A percentile compares a stretch with the other conserved stretches of the same genome.
Evolutionary conservation across 2,888 invertebrate genomes (phyloP).

Genomic region (Oscheius sp.): DNA sequence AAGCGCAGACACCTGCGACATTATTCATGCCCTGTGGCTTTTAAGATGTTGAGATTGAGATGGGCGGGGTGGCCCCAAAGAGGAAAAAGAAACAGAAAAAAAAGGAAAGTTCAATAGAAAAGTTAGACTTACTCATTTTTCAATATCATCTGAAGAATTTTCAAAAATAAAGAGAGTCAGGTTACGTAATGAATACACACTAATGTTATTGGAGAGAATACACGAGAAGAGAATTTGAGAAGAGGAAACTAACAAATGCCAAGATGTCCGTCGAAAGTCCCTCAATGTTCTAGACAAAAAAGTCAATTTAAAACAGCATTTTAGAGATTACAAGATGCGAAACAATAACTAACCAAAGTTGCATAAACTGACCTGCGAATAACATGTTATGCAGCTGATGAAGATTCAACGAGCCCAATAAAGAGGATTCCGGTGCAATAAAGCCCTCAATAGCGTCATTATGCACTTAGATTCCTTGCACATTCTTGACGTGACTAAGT

Average conservation of each 20-base stretch:
- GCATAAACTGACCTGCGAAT: slow-evolving; percentile 1
- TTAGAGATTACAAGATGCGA: neutral
- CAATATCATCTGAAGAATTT: too few relatives aligned
- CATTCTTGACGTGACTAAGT: slow-evolving; percentile 3
- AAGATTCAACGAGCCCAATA: slow-evolving; percentile 21
- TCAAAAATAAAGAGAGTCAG: too few relatives aligned
- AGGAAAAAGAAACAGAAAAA: too few relatives aligned
- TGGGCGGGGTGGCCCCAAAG: too few relatives aligned
- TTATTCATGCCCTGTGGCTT: slow-evolving; percentile 26
- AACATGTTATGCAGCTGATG: slow-evolving; percentile 1
- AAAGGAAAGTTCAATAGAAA: too few relatives aligned
- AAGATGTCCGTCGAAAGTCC: too few relatives aligned
- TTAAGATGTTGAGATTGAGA: neutral
- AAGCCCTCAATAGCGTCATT: slow-evolving; percentile 24
- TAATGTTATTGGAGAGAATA: neutral
- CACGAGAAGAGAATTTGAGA: too few relatives aligned
- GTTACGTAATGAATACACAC: too few relatives aligned
- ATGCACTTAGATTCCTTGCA: slow-evolving; percentile 11
- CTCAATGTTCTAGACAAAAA: too few relatives aligned
- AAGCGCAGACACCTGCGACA: slow-evolving; percentile 23
- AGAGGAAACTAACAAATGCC: too few relatives aligned
- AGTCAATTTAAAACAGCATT: neutral
- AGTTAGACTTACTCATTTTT: too few relatives aligned
- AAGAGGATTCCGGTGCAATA: slow-evolving; percentile 19
- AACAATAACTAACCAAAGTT: neutral